Evolutionary conservation across 2,797 vertebrate species (phyloP).

Genomic region (Rhabdophis nuchalis): DNA sequence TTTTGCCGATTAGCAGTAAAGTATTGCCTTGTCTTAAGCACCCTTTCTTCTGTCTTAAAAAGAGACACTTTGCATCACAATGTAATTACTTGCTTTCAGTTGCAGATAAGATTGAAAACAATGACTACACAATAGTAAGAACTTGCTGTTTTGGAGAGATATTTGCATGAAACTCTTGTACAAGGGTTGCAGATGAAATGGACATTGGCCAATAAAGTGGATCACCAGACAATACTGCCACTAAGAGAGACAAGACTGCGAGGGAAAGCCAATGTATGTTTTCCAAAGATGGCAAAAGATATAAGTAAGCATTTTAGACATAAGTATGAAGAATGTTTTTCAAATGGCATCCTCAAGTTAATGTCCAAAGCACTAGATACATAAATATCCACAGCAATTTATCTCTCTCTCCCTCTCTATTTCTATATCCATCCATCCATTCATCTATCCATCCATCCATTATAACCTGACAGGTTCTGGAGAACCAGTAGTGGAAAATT

Average conservation of each 20-base stretch:
- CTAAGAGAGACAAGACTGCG: background rate
- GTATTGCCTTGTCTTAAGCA: conserved; percentile 33
- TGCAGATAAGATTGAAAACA: conserved; percentile 31
- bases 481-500: no score
- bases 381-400: background rate
- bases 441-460: no score
- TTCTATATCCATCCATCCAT: background rate
- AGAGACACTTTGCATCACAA: conserved; percentile 23
- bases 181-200: background rate
- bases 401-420: background rate
- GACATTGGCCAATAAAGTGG: background rate
- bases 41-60: conserved; percentile 35
- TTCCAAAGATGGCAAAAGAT: background rate
- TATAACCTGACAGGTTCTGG: no score
- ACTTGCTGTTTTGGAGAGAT: conserved; percentile 14
- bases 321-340: background rate
- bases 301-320: background rate
- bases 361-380: background rate
- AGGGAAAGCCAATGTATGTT: background rate
- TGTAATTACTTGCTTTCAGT: conserved; percentile 40
- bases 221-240: background rate
- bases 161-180: conserved; percentile 7
- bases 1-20: conserved; percentile 50
- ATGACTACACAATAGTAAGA: conserved; percentile 38
- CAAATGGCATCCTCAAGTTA: background rate